phyloP scores from a whole-genome alignment of 2,797 vertebrate genomes.

The Pagetopsis macropterus region DNA sequence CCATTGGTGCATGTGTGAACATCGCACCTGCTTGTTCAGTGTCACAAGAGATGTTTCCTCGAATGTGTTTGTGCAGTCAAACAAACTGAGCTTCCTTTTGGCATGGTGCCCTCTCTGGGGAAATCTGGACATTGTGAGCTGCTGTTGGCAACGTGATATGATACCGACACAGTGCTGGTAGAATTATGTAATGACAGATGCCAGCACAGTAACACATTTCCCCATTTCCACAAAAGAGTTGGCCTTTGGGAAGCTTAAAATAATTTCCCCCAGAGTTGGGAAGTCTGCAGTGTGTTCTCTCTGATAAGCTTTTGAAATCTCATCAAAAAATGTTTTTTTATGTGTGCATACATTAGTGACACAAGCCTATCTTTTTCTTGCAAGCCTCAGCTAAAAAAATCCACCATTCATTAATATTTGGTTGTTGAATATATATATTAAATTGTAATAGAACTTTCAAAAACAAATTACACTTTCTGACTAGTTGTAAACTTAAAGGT shows the following conservation, averaged over 20 bases:
- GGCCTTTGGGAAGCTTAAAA: not conserved
- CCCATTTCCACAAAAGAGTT: too few relatives aligned
- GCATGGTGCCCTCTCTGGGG: not conserved
- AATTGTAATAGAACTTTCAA: not conserved
- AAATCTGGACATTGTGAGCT: not conserved
- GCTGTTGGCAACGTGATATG: too few relatives aligned
- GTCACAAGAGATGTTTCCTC: not conserved
- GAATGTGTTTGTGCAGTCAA: not conserved
- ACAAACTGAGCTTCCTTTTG: not conserved
- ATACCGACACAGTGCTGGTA: too few relatives aligned
- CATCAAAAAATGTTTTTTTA: not conserved
- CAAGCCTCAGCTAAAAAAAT: not conserved
- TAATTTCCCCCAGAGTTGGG: not conserved
- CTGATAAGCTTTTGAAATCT: not conserved
- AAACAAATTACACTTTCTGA: not conserved
- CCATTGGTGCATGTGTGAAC: too few relatives aligned
- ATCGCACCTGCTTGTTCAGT: too few relatives aligned
- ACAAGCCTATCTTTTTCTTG: too few relatives aligned
- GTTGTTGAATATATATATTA: not conserved
- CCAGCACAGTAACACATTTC: too few relatives aligned
- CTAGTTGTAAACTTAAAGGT: not conserved
- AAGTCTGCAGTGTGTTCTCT: not conserved
- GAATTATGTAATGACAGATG: too few relatives aligned
- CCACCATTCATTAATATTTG: not conserved
- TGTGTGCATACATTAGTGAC: too few relatives aligned